A percentile compares a stretch with the other conserved stretches of the same genome.
phyloP scores from a whole-genome alignment of 2,113 vertebrate species.

The Equus przewalskii region DNA sequence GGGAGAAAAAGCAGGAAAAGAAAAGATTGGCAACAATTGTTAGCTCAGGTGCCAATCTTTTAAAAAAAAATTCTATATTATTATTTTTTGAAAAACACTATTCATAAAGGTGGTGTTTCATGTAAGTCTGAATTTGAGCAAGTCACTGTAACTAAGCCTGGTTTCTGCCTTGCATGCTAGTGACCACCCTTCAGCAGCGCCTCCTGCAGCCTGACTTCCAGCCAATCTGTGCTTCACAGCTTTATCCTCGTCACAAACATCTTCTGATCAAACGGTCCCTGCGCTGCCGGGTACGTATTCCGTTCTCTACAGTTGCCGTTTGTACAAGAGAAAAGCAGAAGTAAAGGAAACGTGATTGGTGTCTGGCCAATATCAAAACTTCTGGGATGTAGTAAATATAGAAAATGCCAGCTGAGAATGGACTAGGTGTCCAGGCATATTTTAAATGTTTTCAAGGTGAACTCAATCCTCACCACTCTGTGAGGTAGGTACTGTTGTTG shows the following conservation, averaged over 20 bases:
- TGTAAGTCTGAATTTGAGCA: constrained; percentile 30
- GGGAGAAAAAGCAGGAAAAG: too few species aligned
- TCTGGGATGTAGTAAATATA: not conserved
- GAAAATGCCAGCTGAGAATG: not conserved
- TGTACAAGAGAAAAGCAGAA: not conserved
- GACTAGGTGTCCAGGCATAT: not conserved
- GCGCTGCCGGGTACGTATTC: constrained; percentile 94
- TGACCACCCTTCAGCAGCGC: constrained; percentile 97
- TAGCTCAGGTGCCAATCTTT: too few species aligned
- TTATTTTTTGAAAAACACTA: not conserved
- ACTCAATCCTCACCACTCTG: not conserved
- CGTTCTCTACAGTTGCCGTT: not conserved
- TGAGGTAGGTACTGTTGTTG: not conserved
- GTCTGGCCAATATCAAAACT: not conserved
- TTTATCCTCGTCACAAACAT: constrained; percentile 98
- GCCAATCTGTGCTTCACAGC: constrained; percentile 95
- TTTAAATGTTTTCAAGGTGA: constrained; percentile 24
- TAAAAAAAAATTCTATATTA: not conserved
- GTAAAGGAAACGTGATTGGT: not conserved
- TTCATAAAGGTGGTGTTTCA: not conserved
- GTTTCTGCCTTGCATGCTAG: constrained; percentile 84
- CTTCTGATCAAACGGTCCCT: constrained; percentile 98
- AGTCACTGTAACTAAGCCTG: not conserved
- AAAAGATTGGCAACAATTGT: too few species aligned
- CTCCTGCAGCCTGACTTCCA: constrained; percentile 98